phyloP scores from a whole-genome alignment of 2,888 invertebrate genomes.

The Tribolium freemani region DNA sequence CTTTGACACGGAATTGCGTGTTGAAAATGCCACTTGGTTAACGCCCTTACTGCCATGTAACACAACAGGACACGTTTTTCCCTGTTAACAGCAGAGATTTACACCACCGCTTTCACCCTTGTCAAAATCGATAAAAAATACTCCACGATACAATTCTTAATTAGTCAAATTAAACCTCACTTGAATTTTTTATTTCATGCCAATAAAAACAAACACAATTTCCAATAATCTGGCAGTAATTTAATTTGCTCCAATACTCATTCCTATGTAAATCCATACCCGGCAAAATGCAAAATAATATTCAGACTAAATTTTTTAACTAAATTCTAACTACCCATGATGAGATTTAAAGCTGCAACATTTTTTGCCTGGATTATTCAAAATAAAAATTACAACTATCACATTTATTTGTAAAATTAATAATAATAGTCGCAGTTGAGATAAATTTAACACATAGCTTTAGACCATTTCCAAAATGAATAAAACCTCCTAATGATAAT shows the following conservation, averaged over 20 bases:
- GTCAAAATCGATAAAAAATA: not conserved
- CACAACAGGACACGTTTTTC: slow-evolving; percentile 28
- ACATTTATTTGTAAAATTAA: too few relatives aligned
- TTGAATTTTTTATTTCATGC: not conserved
- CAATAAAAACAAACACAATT: not conserved
- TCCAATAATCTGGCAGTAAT: not conserved
- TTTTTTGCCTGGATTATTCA: not conserved
- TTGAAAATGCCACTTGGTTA: slow-evolving; percentile 54
- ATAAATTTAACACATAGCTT: too few relatives aligned
- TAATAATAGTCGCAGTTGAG: too few relatives aligned
- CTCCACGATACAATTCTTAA: not conserved
- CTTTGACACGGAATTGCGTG: slow-evolving; percentile 60
- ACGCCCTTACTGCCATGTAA: slow-evolving; percentile 38
- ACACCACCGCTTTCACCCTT: not conserved
- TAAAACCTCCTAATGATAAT: not conserved
- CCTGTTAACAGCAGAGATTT: slow-evolving; percentile 22
- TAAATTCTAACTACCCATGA: not conserved
- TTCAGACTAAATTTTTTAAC: not conserved
- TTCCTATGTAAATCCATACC: slow-evolving; percentile 22
- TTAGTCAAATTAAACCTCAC: not conserved
- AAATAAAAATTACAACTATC: not conserved
- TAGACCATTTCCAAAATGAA: not conserved
- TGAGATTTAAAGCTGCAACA: not conserved
- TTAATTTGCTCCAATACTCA: slow-evolving; percentile 18
- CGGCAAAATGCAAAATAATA: slow-evolving; percentile 16